phyloP scores from a whole-genome alignment of 2,113 vertebrate species.

The Heterochromis multidens region DNA sequence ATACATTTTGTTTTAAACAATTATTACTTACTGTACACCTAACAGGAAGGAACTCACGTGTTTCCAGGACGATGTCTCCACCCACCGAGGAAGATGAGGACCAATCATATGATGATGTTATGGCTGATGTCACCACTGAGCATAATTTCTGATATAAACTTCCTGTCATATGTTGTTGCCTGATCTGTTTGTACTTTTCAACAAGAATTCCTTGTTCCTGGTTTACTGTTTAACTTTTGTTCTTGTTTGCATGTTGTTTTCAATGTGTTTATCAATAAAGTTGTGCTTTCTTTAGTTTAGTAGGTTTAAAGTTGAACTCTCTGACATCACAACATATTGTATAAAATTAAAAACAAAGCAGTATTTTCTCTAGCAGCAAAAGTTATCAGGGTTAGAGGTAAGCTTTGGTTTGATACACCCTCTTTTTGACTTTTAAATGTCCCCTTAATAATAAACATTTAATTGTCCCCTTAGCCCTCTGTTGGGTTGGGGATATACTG shows the following conservation, averaged over 20 bases:
- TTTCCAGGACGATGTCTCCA: not conserved
- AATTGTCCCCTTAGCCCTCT: rapidly evolving
- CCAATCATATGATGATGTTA: not conserved
- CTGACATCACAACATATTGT: too few species aligned
- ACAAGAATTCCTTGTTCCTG: not conserved
- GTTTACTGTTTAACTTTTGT: not conserved
- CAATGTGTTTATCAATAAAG: not conserved
- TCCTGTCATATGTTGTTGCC: not conserved
- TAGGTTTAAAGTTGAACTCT: not conserved
- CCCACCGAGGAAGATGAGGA: not conserved
- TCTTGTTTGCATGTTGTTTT: not conserved
- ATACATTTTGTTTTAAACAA: not conserved
- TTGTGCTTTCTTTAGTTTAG: not conserved
- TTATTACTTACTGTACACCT: not conserved
- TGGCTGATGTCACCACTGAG: not conserved
- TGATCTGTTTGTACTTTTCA: not conserved
- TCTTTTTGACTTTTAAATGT: not conserved
- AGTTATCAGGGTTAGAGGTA: not conserved
- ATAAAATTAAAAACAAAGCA: too few species aligned
- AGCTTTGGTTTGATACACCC: not conserved
- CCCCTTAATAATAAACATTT: not conserved
- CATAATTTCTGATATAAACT: not conserved
- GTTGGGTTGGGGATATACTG: not conserved
- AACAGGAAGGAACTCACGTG: not conserved
- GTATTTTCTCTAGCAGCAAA: not conserved